Conservation (phyloP, 2,888 invertebrate species). For the Caenorhabditis angaria region DNA sequence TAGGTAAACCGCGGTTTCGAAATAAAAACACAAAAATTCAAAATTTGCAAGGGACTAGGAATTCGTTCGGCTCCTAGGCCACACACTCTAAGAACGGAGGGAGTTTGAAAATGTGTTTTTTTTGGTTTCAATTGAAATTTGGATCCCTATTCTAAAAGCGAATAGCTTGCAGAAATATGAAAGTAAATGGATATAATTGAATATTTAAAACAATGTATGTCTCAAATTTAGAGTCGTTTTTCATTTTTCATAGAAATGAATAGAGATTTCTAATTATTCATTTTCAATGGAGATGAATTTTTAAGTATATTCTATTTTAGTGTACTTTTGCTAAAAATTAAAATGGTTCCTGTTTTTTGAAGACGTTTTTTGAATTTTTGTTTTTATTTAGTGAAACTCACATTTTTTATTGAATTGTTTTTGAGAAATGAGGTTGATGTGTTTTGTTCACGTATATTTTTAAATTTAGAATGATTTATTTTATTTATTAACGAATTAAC, state of each 20-base stretch:
- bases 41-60: background rate
- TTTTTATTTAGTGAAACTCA: too few species aligned
- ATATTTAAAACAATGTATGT: conserved; percentile 4
- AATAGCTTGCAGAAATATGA: background rate
- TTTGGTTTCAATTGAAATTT: background rate
- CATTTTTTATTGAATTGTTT: too few species aligned
- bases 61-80: background rate
- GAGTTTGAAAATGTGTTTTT: background rate
- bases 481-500: too few species aligned
- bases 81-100: background rate
- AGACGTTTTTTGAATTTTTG: too few species aligned
- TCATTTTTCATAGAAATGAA: background rate
- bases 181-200: background rate
- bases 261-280: background rate
- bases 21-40: background rate
- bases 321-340: too few species aligned
- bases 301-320: background rate
- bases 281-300: background rate
- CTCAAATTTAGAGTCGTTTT: conserved; percentile 2
- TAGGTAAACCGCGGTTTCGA: background rate
- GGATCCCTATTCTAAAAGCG: background rate
- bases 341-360: too few species aligned
- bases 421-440: too few species aligned
- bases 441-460: too few species aligned
- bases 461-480: too few species aligned